Conservation (phyloP, 2,113 vertebrate species). For the Anser brachyrhynchus region DNA sequence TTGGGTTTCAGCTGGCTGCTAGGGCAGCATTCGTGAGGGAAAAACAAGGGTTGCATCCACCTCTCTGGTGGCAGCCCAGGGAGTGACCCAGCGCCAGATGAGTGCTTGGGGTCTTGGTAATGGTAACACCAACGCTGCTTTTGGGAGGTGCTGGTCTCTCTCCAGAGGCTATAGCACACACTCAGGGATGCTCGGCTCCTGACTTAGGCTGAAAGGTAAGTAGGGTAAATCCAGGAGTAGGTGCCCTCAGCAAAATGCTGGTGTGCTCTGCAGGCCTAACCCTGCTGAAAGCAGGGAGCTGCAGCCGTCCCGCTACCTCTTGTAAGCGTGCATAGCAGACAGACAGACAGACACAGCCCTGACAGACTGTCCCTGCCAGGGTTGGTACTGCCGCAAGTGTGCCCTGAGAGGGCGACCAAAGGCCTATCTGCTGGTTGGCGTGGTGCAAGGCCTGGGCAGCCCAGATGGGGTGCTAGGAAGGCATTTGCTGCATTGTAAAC, state of each 20-base stretch:
- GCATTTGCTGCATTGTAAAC: background rate
- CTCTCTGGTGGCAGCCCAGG: background rate
- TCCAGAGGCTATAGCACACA: background rate
- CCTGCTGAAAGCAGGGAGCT: background rate
- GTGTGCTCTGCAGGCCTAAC: background rate
- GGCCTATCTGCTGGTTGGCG: background rate
- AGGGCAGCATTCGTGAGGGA: background rate
- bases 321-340: background rate
- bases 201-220: background rate
- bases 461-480: background rate
- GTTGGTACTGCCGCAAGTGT: too few relatives aligned
- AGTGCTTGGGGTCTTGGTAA: background rate
- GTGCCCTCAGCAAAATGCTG: background rate
- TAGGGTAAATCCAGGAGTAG: background rate
- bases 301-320: background rate
- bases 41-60: background rate
- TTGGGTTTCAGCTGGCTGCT: background rate
- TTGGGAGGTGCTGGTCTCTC: background rate
- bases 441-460: background rate
- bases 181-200: background rate
- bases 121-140: background rate
- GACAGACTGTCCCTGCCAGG: background rate
- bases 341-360: background rate
- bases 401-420: background rate
- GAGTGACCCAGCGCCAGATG: background rate